Percentiles rank a stretch among this genome's conserved stretches.
Evolutionary conservation across 2,888 invertebrate species (phyloP).

Genomic region (Perdita meconis): DNA sequence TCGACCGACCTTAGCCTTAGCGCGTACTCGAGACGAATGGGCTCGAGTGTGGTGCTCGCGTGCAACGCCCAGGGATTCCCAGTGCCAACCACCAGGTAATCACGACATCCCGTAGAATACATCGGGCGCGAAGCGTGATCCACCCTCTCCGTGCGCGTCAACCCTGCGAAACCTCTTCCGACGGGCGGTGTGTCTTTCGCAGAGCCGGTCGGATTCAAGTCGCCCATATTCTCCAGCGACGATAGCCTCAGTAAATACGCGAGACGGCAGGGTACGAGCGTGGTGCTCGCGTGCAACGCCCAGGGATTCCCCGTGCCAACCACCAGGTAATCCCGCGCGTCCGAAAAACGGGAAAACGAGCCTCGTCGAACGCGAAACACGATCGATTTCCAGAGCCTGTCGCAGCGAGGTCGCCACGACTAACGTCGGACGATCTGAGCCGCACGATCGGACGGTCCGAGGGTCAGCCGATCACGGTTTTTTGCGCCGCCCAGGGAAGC

Average conservation of each 20-base stretch:
- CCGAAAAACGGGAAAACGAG: background rate
- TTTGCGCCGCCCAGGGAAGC: conserved; percentile 89
- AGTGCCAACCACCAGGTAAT: conserved; percentile 89
- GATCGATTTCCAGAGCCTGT: conserved; percentile 84
- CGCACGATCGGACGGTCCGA: conserved; percentile 86
- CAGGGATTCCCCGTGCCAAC: conserved; percentile 89
- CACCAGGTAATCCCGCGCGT: conserved; percentile 86
- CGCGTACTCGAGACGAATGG: conserved; percentile 85
- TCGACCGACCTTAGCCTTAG: conserved; percentile 87
- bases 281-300: conserved; percentile 85
- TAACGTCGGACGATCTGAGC: conserved; percentile 87
- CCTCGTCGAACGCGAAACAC: conserved; percentile 14
- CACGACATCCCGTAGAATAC: background rate
- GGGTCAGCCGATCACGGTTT: conserved; percentile 86
- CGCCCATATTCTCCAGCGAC: conserved; percentile 88
- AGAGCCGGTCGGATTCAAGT: conserved; percentile 90
- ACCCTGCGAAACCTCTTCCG: background rate
- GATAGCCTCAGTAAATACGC: conserved; percentile 87
- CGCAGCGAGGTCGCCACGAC: conserved; percentile 86
- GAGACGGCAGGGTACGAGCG: conserved; percentile 79
- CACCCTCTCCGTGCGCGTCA: background rate
- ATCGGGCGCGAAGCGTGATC: background rate
- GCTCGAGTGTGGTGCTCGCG: conserved; percentile 79
- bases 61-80: conserved; percentile 89
- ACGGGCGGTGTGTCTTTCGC: conserved; percentile 59